Percentiles rank a stretch among this genome's conserved stretches.
phyloP scores from a whole-genome alignment of 92 coral and sea anemone genomes.

The Umimayanthus kanabou region DNA sequence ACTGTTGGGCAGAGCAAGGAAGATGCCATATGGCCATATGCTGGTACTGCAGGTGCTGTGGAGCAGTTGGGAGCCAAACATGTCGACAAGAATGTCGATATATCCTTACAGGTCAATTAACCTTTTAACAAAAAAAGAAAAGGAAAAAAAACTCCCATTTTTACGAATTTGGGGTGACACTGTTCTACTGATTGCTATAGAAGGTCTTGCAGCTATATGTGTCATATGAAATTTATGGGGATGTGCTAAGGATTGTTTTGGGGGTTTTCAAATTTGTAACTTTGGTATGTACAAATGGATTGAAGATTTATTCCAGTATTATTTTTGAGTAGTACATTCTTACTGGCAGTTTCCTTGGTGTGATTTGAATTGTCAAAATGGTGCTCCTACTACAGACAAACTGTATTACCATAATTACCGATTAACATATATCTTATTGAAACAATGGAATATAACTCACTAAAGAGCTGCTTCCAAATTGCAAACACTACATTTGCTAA shows the following conservation, averaged over 20 bases:
- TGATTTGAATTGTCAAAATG: no score
- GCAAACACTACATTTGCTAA: no score
- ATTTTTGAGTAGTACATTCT: background rate
- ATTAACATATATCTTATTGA: no score
- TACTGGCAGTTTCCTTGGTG: background rate
- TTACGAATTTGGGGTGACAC: background rate
- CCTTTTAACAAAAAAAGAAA: background rate
- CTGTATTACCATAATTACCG: no score
- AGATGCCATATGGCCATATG: constrained; percentile 80
- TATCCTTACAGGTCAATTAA: constrained; percentile 63
- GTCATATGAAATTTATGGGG: background rate
- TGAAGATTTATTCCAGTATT: no score
- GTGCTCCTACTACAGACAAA: no score
- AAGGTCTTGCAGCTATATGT: background rate
- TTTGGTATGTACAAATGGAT: background rate
- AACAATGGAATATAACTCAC: no score
- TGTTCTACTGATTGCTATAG: background rate
- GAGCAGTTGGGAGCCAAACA: constrained; percentile 79
- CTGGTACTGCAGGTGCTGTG: constrained; percentile 79
- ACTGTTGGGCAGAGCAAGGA: constrained; percentile 86
- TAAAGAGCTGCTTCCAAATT: no score
- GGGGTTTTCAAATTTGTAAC: no score
- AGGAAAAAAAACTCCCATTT: no score
- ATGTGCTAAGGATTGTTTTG: background rate
- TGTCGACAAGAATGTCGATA: constrained; percentile 75